Base-by-base conservation (phyloP, 2,888 invertebrate species). In the Pristionchus entomophagus region DNA sequence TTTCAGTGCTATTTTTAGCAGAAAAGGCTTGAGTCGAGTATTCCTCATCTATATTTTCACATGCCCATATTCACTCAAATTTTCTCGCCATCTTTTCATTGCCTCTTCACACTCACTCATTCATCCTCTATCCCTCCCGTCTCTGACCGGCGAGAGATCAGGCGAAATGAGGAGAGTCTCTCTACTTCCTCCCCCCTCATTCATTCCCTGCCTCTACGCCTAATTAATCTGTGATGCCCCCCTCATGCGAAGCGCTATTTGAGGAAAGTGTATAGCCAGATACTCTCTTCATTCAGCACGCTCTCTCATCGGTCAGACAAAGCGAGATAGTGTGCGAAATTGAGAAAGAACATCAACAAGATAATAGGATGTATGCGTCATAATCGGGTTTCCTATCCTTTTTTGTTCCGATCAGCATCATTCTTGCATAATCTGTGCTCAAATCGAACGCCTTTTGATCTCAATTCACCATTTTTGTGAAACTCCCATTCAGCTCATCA, bases 201-300 rank as follows among this genome's bases (percentile, higher is more conserved):
- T 69, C 69, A 69, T 35, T 69, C 59, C 69, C 17, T 69, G 14
- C 69, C 69, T 69, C 26, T 69, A 69, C 38, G 32, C 38, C 69
- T 69, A 38, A 32, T 32, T 69, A 32, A 38, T 69, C 32, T 62
- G n/a, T n/a, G 29, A 62, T 62, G 26, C 62, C 32, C 26, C 62
- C 14, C 62, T 32, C 35, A 22, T 59, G n/a, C 19, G n/a, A 12
- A 6, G 59, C 59, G 32, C 59, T 59, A 59, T 59, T 59, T 59
- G 26, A 6, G 59, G 59, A 53, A 59, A 26, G 59, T 26, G 59
- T 59, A 59, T 59, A 59, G 59, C 45, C 14, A 14, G 45, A 5
- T 2, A 8, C 69, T 38, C 19, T 69, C 35, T 4, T 65, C 22
- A 69, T 3, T 22, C 32, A 1, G 10, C 0, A 0, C 26, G 10